Conservation (phyloP, 2,113 vertebrate genomes). For the Corythaeola cristata region DNA sequence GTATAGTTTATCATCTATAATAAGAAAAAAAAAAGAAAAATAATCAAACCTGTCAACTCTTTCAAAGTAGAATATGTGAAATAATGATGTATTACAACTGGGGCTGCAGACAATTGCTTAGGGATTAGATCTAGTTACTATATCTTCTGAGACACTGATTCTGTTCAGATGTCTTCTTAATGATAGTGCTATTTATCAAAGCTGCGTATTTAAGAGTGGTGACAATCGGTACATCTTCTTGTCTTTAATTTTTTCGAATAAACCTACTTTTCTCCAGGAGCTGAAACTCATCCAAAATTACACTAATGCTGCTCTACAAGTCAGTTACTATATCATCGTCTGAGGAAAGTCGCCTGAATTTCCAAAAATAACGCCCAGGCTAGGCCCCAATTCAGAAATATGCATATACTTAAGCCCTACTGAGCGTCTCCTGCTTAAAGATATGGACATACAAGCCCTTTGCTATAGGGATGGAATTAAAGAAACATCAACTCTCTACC, state of each 20-base stretch:
- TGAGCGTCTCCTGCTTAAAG: background rate
- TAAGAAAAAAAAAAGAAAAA: background rate
- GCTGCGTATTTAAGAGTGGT: background rate
- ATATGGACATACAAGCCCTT: fast-evolving
- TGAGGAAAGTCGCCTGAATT: background rate
- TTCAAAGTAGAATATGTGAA: background rate
- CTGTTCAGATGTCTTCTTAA: constrained; percentile 6
- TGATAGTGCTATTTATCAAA: background rate
- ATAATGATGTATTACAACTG: background rate
- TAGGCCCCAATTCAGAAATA: background rate
- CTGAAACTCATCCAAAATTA: background rate
- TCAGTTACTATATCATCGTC: background rate
- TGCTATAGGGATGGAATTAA: background rate
- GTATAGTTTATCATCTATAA: background rate
- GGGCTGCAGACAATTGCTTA: background rate
- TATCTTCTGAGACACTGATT: background rate
- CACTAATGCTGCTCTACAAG: background rate
- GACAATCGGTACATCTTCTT: background rate
- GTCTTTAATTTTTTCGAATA: background rate
- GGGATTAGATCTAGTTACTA: background rate
- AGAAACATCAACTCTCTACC: background rate
- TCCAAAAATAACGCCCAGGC: background rate
- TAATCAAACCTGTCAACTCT: background rate
- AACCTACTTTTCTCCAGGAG: background rate
- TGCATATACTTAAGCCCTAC: background rate